Evolutionary conservation across 2,888 invertebrate genomes (phyloP), one percentile per base, ranked within the genome.

Genomic region (Zygogramma bicolorata): DNA sequence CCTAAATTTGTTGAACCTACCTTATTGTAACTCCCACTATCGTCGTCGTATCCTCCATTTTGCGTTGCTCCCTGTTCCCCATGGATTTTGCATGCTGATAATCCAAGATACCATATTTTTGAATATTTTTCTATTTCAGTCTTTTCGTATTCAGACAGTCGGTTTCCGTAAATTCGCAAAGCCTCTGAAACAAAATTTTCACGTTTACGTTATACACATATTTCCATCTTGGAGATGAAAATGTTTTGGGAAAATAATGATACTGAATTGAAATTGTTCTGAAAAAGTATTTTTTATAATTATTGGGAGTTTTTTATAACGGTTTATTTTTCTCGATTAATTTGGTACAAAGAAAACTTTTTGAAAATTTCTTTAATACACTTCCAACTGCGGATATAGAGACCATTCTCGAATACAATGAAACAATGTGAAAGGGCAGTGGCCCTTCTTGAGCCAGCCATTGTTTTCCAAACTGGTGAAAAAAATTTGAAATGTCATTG

Each of bases 11-110:
- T 46, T 22, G 18, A 46, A 6, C 86, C 89, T 87, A 96, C 96
- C 92, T 97, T 98, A 87, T 95, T 95, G 88, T 98, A 98, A 86
- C 96, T 97, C 81, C 97, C 97, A 86, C 96, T 96, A 76, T 96
- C 96, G 82, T 97, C 97, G 82, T 97, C 97, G 83, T 94, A 97
- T 27, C 96, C 96, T 77, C 93, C 93, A 88, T 97, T 97, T 85
- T 94, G 93, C 63, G 93, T 92, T 68, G 93, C 91, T 66, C 93
- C 93, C 80, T 94, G 91, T 81, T 93, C 93, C 20, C 94, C 95
- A 83, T 94, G 93, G 80, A 96, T 93, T 88, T 97, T 97, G 87
- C 91, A 93, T 53, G 96, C 92, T 75, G 95, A 93, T 82, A 96
- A 88, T 0, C 97, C 97, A 79, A 97, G 91, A 88, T 96, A 98